These are phyloP conservation scores for Diadegma fenestrale DNA, from an alignment of 2,888 invertebrate genomes.

Conservation along the genomic window DNA sequence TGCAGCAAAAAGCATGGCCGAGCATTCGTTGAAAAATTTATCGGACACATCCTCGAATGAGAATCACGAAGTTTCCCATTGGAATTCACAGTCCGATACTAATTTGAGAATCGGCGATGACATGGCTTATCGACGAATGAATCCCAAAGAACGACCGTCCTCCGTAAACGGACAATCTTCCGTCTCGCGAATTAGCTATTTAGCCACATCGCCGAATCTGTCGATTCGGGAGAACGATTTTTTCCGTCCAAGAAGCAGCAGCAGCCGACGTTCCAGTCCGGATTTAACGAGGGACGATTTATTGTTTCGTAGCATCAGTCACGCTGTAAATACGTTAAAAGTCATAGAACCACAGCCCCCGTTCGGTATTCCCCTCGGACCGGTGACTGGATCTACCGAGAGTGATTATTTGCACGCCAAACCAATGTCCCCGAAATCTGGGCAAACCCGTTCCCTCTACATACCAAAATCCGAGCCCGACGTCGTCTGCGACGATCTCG, in stretches of 20 bases:
- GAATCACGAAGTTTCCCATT: slow-evolving; percentile 17
- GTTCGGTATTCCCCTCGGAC: slow-evolving; percentile 95
- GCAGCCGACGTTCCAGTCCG: slow-evolving; percentile 87
- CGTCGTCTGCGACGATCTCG: slow-evolving; percentile 94
- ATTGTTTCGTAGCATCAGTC: slow-evolving; percentile 92
- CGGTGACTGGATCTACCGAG: slow-evolving; percentile 91
- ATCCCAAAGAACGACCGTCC: slow-evolving; percentile 86
- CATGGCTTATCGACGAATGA: slow-evolving; percentile 92
- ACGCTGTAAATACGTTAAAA: slow-evolving; percentile 90
- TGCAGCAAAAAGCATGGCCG: slow-evolving; percentile 45
- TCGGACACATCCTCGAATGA: slow-evolving; percentile 56
- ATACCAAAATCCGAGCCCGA: slow-evolving; percentile 91
- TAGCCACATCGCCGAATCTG: slow-evolving; percentile 89
- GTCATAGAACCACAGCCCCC: slow-evolving; percentile 94
- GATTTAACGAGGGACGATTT: slow-evolving; percentile 94
- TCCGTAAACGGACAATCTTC: slow-evolving; percentile 82
- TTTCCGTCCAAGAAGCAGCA: slow-evolving; percentile 69
- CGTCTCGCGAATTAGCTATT: slow-evolving; percentile 88
- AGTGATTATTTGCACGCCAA: slow-evolving; percentile 92
- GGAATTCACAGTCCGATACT: slow-evolving; percentile 29
- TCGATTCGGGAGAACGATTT: slow-evolving; percentile 71
- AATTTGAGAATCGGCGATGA: slow-evolving; percentile 89
- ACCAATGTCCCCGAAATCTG: slow-evolving; percentile 72
- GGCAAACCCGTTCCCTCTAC: slow-evolving; percentile 87
- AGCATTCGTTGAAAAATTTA: slow-evolving; percentile 74